phyloP scores from a whole-genome alignment of 2,888 invertebrate genomes.

The Polyploca ridens region DNA sequence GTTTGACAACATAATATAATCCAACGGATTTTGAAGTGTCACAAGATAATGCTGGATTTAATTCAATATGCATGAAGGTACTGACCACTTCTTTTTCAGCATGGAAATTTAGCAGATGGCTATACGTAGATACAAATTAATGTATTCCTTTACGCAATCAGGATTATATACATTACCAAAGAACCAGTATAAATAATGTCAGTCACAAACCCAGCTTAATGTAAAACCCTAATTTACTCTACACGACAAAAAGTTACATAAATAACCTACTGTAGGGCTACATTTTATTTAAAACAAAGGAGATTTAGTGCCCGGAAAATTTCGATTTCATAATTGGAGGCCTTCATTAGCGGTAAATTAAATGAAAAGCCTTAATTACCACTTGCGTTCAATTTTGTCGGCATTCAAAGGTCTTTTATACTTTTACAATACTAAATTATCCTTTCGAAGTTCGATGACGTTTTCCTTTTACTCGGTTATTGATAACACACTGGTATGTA shows the following conservation, averaged over 20 bases:
- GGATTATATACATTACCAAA: neutral
- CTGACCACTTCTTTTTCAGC: too few species aligned
- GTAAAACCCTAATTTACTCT: neutral
- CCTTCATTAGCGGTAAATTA: constrained; percentile 9
- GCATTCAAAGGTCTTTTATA: neutral
- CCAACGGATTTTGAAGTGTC: too few species aligned
- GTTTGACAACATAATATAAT: neutral
- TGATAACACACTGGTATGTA: too few species aligned
- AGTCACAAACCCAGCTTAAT: too few species aligned
- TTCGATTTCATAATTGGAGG: neutral
- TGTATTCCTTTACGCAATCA: neutral
- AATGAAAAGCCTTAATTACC: constrained; percentile 6
- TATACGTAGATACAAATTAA: too few species aligned
- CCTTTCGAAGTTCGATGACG: neutral
- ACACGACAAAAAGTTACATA: neutral
- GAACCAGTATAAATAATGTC: neutral
- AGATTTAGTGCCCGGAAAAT: neutral
- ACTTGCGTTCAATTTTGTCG: neutral
- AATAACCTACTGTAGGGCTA: neutral
- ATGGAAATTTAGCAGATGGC: too few species aligned
- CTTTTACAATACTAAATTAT: neutral
- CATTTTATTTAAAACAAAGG: neutral
- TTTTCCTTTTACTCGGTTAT: neutral
- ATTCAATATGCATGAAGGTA: too few species aligned
- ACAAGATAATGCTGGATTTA: too few species aligned